Conservation (phyloP, 1,140 invertebrate genomes). For the Acromyrmex echinatior region DNA sequence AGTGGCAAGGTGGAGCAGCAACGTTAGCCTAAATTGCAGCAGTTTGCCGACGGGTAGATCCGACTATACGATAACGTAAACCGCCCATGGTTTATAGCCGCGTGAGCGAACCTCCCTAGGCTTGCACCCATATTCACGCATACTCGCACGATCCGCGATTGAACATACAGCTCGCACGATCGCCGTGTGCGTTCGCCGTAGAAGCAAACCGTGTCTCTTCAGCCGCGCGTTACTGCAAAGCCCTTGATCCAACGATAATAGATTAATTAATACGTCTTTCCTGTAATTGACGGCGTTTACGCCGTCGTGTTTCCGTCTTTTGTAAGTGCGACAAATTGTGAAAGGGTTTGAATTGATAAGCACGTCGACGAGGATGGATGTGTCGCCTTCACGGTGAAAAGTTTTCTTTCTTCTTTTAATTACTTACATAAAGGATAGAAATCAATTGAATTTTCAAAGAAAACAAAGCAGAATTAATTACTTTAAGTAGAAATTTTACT, state of each 20-base stretch:
- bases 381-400: background rate
- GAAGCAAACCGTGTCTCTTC: conserved; percentile 40
- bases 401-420: background rate
- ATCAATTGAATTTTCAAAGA: background rate
- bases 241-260: conserved; percentile 49
- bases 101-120: conserved; percentile 33
- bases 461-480: background rate
- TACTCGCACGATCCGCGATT: conserved; percentile 32
- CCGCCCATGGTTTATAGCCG: conserved; percentile 74
- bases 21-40: conserved; percentile 75
- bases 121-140: conserved; percentile 59
- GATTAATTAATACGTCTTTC: conserved; percentile 69
- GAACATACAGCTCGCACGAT: conserved; percentile 25
- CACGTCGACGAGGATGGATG: background rate
- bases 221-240: conserved; percentile 49
- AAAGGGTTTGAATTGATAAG: background rate
- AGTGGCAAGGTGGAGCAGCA: conserved; percentile 60
- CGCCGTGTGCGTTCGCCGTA: conserved; percentile 29
- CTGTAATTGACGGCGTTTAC: conserved; percentile 56
- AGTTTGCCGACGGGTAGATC: conserved; percentile 76
- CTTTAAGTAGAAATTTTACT: background rate
- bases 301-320: conserved; percentile 32
- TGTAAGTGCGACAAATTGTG: conserved; percentile 20
- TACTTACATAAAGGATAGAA: background rate
- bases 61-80: conserved; percentile 76